Conservation (phyloP, 2,888 invertebrate genomes). For the Caenorhabditis uteleia region DNA sequence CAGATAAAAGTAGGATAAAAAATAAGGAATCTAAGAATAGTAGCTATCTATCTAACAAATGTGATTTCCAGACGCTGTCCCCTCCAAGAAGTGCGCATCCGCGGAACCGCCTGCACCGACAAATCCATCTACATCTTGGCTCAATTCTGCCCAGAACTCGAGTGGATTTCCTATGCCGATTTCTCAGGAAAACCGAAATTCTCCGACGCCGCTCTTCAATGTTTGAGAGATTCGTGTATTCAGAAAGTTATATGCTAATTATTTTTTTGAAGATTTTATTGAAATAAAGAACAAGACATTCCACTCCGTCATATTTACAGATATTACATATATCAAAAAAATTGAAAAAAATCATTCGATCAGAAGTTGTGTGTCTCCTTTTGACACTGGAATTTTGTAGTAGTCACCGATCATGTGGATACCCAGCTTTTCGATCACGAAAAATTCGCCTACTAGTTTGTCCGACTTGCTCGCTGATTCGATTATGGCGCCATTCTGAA, state of each 20-base stretch:
- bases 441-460: conserved; percentile 11
- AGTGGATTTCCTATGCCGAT: conserved; percentile 68
- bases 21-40: too few relatives aligned
- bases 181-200: conserved; percentile 67
- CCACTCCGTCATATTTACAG: too few relatives aligned
- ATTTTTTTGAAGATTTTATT: too few relatives aligned
- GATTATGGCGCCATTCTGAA: conserved; percentile 19
- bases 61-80: conserved; percentile 52
- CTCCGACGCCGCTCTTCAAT: conserved; percentile 64
- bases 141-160: conserved; percentile 66
- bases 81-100: conserved; percentile 64
- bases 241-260: conserved; percentile 67
- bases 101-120: conserved; percentile 68
- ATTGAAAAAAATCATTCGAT: conserved; percentile 27
- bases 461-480: conserved; percentile 6
- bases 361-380: conserved; percentile 22
- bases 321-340: too few relatives aligned
- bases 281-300: too few relatives aligned
- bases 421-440: conserved; percentile 24
- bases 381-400: conserved; percentile 20
- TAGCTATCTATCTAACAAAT: too few relatives aligned
- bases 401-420: conserved; percentile 17
- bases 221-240: conserved; percentile 63
- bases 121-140: conserved; percentile 64
- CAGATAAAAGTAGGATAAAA: too few relatives aligned